These are phyloP conservation scores for Platysteira castanea DNA, from an alignment of 2,113 vertebrate genomes.

Conservation along the genomic window DNA sequence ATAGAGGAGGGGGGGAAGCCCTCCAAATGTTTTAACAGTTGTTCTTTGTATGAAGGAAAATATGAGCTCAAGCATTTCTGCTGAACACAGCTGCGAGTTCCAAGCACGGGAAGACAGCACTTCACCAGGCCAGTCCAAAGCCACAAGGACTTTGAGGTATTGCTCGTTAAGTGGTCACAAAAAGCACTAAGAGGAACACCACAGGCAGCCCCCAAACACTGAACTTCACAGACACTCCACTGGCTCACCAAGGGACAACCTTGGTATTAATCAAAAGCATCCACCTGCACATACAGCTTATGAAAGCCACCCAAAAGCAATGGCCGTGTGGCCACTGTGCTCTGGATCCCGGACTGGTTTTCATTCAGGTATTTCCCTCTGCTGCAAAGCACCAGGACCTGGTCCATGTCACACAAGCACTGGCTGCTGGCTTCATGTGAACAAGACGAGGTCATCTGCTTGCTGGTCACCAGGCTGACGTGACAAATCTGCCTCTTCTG, in stretches of 20 bases:
- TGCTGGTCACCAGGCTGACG: accelerated
- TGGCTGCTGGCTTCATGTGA: accelerated
- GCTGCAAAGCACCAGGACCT: not conserved
- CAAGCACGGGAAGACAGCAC: not conserved
- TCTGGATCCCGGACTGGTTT: not conserved
- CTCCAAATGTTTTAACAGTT: not conserved
- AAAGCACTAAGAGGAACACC: not conserved
- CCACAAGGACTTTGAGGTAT: accelerated
- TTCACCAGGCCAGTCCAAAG: not conserved
- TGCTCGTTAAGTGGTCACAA: accelerated
- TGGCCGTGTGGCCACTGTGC: accelerated
- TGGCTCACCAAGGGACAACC: not conserved
- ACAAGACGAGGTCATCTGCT: no score
- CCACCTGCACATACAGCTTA: accelerated
- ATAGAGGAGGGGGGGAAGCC: not conserved
- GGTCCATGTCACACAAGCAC: accelerated
- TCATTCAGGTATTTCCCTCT: not conserved
- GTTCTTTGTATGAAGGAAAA: not conserved
- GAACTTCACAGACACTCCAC: no score
- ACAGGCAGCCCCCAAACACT: not conserved
- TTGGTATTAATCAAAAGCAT: no score
- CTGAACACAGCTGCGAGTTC: not conserved
- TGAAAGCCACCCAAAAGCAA: not conserved
- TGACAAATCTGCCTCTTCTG: not conserved
- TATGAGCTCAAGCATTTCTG: not conserved